A percentile compares a stretch with the other conserved stretches of the same genome.
These are phyloP conservation scores for Morone saxatilis DNA, from an alignment of 2,113 vertebrate genomes.

Conservation along the genomic window DNA sequence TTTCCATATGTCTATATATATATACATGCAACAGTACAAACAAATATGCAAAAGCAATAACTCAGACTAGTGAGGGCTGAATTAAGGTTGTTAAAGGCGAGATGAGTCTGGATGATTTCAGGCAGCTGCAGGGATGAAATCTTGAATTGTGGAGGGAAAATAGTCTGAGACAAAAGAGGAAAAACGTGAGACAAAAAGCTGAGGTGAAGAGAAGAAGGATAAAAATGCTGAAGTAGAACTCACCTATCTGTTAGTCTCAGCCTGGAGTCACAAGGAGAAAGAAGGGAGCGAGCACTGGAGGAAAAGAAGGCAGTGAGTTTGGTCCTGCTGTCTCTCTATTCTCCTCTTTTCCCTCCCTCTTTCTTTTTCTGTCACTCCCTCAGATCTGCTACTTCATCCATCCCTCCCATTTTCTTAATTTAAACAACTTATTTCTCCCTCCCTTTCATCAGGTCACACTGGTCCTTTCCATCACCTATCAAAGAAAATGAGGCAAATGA, in stretches of 20 bases:
- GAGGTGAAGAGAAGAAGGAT: not conserved
- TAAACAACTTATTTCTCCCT: slow-evolving; percentile 34
- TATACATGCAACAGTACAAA: not conserved
- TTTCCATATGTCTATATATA: not conserved
- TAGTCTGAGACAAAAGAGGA: not conserved
- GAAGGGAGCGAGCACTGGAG: slow-evolving; percentile 66
- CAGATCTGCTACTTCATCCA: slow-evolving; percentile 62
- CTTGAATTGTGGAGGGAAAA: not conserved
- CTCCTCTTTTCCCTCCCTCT: slow-evolving; percentile 79
- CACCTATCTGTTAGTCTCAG: slow-evolving; percentile 78
- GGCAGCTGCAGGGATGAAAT: not conserved
- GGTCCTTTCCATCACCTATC: slow-evolving; percentile 18
- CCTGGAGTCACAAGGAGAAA: slow-evolving; percentile 65
- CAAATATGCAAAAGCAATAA: not conserved
- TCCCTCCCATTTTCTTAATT: slow-evolving; percentile 73
- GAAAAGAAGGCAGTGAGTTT: slow-evolving; percentile 70
- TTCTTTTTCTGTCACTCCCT: slow-evolving; percentile 77
- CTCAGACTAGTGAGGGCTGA: not conserved
- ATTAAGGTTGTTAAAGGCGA: not conserved
- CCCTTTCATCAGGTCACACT: slow-evolving; percentile 24
- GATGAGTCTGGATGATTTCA: not conserved
- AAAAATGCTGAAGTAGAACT: slow-evolving; percentile 51
- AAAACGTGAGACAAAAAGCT: not conserved
- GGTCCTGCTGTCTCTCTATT: slow-evolving; percentile 75
- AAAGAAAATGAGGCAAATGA: slow-evolving; percentile 17